These are phyloP conservation scores for Phyllostomus discolor DNA, from an alignment of 2,113 vertebrate species.

Conservation along the genomic window DNA sequence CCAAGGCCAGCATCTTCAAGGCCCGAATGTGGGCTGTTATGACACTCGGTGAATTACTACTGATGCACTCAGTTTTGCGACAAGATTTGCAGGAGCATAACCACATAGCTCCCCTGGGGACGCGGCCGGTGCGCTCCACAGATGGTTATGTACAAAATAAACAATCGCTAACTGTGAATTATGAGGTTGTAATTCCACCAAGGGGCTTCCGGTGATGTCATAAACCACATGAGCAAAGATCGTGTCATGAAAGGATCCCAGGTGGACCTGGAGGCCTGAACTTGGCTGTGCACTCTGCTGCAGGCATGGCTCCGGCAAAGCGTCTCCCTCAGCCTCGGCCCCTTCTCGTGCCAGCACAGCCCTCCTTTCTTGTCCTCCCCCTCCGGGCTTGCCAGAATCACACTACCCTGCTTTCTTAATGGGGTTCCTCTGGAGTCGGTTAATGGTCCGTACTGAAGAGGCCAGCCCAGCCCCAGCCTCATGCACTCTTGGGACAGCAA, in stretches of 20 bases:
- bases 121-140: conserved; percentile 67
- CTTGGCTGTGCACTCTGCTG: neutral
- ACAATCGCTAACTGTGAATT: conserved; percentile 75
- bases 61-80: conserved; percentile 76
- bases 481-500: neutral
- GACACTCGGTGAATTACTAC: conserved; percentile 69
- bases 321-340: neutral
- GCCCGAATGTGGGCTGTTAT: neutral
- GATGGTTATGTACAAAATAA: conserved; percentile 78
- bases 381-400: neutral
- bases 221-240: conserved; percentile 57
- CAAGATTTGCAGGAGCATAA: conserved; percentile 69
- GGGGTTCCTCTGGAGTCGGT: neutral
- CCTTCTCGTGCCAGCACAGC: neutral
- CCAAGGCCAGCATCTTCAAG: conserved; percentile 10
- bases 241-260: conserved; percentile 10
- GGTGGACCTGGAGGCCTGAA: conserved; percentile 19
- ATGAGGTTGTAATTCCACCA: conserved; percentile 75
- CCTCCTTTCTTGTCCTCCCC: neutral
- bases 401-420: neutral
- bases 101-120: conserved; percentile 66
- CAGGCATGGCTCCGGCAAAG: neutral
- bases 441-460: neutral
- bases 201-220: conserved; percentile 57
- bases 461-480: neutral